Percentiles rank a stretch among this genome's conserved stretches.
These are phyloP conservation scores for Drosophila aff. DNA, from an alignment of 1,140 invertebrate species.

Conservation along the genomic window DNA sequence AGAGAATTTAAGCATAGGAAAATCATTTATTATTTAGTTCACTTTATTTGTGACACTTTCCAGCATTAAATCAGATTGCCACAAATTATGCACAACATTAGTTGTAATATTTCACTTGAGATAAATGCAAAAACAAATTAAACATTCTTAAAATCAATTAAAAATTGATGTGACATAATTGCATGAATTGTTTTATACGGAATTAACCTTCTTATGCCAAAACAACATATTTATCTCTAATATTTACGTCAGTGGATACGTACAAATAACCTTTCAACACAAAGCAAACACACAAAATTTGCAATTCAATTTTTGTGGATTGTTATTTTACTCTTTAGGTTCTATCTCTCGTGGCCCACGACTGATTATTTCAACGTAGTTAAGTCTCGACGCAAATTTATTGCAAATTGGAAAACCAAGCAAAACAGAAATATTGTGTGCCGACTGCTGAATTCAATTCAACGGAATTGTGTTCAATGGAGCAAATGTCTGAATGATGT, in stretches of 20 bases:
- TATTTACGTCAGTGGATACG: constrained; percentile 1
- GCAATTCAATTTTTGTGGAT: constrained; percentile 45
- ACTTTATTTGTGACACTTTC: not conserved
- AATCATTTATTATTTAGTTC: not conserved
- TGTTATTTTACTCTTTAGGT: constrained; percentile 13
- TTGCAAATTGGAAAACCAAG: constrained; percentile 61
- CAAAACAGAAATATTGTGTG: constrained; percentile 32
- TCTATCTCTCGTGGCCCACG: constrained; percentile 16
- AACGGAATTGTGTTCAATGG: constrained; percentile 46
- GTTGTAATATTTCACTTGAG: not conserved
- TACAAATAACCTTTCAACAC: constrained; percentile 32
- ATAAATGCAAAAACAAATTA: not conserved
- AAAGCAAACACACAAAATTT: constrained; percentile 44
- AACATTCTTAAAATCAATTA: not conserved
- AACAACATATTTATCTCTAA: constrained; percentile 3
- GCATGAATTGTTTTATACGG: not conserved
- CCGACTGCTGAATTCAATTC: constrained; percentile 63
- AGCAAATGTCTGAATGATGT: constrained; percentile 50
- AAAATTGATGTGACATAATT: not conserved
- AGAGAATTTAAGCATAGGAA: not conserved
- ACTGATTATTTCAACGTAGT: constrained; percentile 35
- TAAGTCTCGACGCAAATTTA: constrained; percentile 55
- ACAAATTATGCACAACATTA: not conserved
- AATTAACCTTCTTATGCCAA: not conserved
- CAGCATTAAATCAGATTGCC: not conserved